phyloP scores from a whole-genome alignment of 2,797 vertebrate species.

The Rhinophrynus dorsalis region DNA sequence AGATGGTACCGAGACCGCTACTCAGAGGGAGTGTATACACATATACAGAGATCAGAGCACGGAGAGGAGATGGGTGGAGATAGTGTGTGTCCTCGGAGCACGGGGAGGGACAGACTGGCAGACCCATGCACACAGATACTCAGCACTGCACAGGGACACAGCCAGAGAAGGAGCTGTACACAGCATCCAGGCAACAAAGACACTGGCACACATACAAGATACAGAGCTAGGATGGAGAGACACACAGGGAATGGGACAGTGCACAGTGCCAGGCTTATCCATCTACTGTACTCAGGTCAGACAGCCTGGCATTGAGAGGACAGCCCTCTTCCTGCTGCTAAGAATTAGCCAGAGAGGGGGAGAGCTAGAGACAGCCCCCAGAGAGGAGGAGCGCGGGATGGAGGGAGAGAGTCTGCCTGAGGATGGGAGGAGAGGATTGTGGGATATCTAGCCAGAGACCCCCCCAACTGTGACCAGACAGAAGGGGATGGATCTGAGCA shows the following conservation, averaged over 20 bases:
- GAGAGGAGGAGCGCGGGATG: slow-evolving; percentile 26
- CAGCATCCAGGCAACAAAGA: background rate
- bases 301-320: slow-evolving; percentile 14
- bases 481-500: background rate
- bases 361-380: slow-evolving; percentile 8
- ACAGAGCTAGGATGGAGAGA: slow-evolving; percentile 1
- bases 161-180: background rate
- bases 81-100: slow-evolving; percentile 54
- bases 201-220: background rate
- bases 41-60: slow-evolving; percentile 3
- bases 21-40: slow-evolving; percentile 22
- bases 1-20: slow-evolving; percentile 36
- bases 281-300: background rate
- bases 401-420: background rate
- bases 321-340: slow-evolving; percentile 34
- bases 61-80: slow-evolving; percentile 27
- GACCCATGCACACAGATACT: background rate
- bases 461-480: background rate
- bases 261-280: background rate
- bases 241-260: background rate
- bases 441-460: slow-evolving; percentile 3
- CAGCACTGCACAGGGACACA: background rate
- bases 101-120: background rate
- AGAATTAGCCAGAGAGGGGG: background rate
- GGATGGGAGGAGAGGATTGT: slow-evolving; percentile 20